phyloP scores from a whole-genome alignment of 2,113 vertebrate genomes.

The Pollimyrus isidori region DNA sequence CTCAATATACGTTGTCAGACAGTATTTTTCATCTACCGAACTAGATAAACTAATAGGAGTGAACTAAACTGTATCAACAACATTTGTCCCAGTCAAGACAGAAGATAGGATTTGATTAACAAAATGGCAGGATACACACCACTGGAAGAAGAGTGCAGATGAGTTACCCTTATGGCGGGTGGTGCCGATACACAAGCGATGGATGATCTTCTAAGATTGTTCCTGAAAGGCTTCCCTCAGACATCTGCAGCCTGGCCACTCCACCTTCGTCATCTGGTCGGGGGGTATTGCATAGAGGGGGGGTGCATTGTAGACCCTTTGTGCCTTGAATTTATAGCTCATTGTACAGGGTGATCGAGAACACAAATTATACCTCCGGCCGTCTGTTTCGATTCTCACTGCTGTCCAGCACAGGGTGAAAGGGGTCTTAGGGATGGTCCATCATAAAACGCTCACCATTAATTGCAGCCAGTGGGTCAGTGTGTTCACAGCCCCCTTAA shows the following conservation, averaged over 20 bases:
- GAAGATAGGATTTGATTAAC: not conserved
- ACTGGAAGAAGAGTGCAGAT: not conserved
- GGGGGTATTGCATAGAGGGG: not conserved
- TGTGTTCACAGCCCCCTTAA: not conserved
- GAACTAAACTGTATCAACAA: not conserved
- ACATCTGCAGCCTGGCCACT: conserved; percentile 33
- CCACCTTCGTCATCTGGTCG: conserved; percentile 15
- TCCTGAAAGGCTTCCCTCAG: conserved; percentile 7
- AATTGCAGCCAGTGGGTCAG: not conserved
- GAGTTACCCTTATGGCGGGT: not conserved
- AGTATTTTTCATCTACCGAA: not conserved
- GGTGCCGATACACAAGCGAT: not conserved
- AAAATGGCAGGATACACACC: not conserved
- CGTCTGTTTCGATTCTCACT: not conserved
- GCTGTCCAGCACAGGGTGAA: not conserved
- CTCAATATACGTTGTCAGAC: not conserved
- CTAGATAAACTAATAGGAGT: not conserved
- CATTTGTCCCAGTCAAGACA: not conserved
- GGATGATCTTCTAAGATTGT: not conserved
- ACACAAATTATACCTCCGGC: conserved; percentile 20
- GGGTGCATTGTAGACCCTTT: not conserved
- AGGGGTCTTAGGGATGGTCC: not conserved
- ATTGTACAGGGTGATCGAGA: conserved; percentile 24
- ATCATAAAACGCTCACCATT: not conserved
- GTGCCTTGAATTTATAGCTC: conserved; percentile 33